Evolutionary conservation across 2,888 invertebrate genomes (phyloP), one percentile per base, ranked within the genome.

Genomic region (Fabriciana adippe): DNA sequence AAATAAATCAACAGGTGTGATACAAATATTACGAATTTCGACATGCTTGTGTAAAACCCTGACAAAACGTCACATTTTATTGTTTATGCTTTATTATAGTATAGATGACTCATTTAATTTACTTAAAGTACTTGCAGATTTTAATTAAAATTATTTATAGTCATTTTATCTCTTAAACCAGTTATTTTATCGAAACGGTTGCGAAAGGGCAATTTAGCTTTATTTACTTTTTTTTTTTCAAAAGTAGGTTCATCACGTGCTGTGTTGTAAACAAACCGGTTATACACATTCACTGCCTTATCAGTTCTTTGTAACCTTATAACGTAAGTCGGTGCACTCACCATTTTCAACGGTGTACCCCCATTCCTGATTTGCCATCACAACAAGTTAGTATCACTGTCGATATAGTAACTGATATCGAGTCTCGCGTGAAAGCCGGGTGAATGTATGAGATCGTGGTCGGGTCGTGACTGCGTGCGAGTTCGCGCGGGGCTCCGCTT

Each of bases 331-430:
- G 76, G 73, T 77, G 73, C 72, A 92, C 93, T 93, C 81, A 94
- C 94, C 94, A 84, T 94, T 94, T 75, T 90, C 91, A 78, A 89
- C 87, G 76, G 93, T 93, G 87, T 94, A 94, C 86, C 94, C 94
- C 94, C 94, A 94, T 69, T 93, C 93, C 76, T 81, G 76, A 76
- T 89, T 88, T 76, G 89, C 91, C 91, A 93, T 93, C 63, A 69
- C 73, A 69, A 66, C 63, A 68, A 60, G 51, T 71, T 72, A 51
- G 62, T 70, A 67, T 69, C 73, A 77, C 76, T 75, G 67, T 72
- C 70, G 62, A 66, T 73, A 72, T 54, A 64, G 73, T 70, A 70
- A 69, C 67, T 48, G 64, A 59, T 69, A 68, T 56, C 55, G 75
- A 75, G 69, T 77, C 73, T 77, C 81, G 86, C 85, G 88, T 86